phyloP scores from a whole-genome alignment of 1,140 invertebrate genomes.

The Trinorchestia longiramus region DNA sequence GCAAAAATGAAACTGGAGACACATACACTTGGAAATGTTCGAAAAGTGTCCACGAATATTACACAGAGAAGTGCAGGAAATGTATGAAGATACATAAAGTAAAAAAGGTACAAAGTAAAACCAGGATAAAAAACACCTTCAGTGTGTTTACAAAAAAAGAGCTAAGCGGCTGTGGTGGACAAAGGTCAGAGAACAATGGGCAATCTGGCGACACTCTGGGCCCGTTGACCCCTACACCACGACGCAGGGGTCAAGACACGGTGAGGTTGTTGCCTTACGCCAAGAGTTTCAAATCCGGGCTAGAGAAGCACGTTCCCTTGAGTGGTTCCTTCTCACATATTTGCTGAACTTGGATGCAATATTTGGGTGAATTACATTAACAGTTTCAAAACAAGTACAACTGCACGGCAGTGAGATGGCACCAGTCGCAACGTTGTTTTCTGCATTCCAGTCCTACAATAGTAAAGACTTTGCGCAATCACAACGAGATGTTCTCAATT shows the following conservation, averaged over 20 bases:
- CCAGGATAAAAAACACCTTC: background rate
- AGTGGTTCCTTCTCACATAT: background rate
- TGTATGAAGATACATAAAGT: background rate
- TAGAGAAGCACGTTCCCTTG: background rate
- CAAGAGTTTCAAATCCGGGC: background rate
- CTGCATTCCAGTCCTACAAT: background rate
- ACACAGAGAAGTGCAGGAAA: background rate
- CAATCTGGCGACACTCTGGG: background rate
- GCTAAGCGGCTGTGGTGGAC: background rate
- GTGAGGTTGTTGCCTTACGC: background rate
- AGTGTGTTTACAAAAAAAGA: background rate
- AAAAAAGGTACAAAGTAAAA: too few species aligned
- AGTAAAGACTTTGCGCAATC: background rate
- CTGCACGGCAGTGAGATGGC: background rate
- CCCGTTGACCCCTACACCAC: background rate
- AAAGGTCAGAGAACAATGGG: background rate
- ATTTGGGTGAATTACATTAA: background rate
- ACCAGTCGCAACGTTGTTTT: background rate
- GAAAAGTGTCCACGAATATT: background rate
- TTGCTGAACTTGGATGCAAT: background rate
- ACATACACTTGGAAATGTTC: background rate
- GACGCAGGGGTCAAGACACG: background rate
- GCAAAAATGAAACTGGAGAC: background rate
- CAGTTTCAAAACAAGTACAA: background rate
- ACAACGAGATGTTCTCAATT: background rate